Base-by-base conservation (phyloP, 2,888 invertebrate species). In the Microctonus aethiopoides region DNA sequence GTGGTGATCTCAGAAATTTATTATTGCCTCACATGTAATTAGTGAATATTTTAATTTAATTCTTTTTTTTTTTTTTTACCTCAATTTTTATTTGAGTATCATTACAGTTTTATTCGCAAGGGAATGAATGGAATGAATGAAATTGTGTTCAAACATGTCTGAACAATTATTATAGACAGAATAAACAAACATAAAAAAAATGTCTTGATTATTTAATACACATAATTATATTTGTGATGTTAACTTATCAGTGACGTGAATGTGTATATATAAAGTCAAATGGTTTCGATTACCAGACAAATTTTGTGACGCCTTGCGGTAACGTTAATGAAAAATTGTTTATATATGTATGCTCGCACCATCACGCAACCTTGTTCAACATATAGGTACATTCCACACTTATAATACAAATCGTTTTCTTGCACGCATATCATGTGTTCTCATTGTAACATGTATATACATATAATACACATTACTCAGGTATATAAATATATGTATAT, bases 1-100 rank as follows among this genome's bases (percentile, higher is more conserved):
- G 54, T 36, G 36, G 7, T 36, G 67, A 67, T 70, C 72, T 68
- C 61, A 61, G 57, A 73, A 73, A 73, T 73, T 72, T 70, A 75
- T 72, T 71, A 70, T n/a, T n/a, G 71, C 65, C 34, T 54, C 61
- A 32, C 57, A 36, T 64, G 67, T 73, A 73, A 75, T 73, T 75
- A 70, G 72, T 64, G 66, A 64, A 69, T 62, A 60, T 32, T 36
- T 9, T 1, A 62, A 34, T 61, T 61, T 24, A 41, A 20, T 24
- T 61, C 39, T 22, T 24, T 2, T 61, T 9, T 32, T 29, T 9
- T 2, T 51, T 63, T 51, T 32, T 51, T 16, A 16, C 51, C 16
- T 10, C n/a, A 22, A n/a, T n/a, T n/a, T n/a, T n/a, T n/a, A n/a
- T n/a, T n/a, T n/a, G n/a, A n/a, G n/a, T n/a, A n/a, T n/a, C n/a